Conservation (phyloP, 1,140 invertebrate genomes). For the Dreissena rostriformis region DNA sequence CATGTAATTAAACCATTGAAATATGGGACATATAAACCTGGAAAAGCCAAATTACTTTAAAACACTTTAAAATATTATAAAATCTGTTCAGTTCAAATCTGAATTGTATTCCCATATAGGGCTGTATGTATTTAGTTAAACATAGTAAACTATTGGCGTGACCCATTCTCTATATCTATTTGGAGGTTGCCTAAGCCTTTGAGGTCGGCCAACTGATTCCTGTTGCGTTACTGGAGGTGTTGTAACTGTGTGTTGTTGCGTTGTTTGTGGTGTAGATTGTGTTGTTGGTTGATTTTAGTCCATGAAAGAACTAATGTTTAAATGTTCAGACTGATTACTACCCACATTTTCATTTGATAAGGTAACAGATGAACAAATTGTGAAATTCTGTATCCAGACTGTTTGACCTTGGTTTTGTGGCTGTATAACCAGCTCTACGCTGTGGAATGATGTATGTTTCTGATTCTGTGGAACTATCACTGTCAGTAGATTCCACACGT, state of each 20-base stretch:
- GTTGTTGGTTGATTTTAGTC: too few species aligned
- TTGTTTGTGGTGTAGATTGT: too few species aligned
- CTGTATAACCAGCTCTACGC: not conserved
- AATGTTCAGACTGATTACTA: slow-evolving; percentile 4
- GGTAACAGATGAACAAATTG: not conserved
- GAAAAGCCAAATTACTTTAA: too few species aligned
- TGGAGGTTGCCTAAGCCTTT: not conserved
- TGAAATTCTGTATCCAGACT: not conserved
- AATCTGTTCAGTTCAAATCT: too few species aligned
- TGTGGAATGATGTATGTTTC: not conserved
- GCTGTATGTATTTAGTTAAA: too few species aligned
- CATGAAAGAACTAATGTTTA: slow-evolving; percentile 3
- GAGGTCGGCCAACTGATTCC: not conserved
- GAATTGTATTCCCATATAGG: too few species aligned
- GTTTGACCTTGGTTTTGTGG: not conserved
- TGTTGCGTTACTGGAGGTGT: not conserved
- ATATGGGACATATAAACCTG: too few species aligned
- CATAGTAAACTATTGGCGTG: not conserved
- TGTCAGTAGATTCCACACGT: not conserved
- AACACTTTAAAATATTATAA: too few species aligned
- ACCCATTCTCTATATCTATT: slow-evolving; percentile 8
- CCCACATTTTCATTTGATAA: not conserved
- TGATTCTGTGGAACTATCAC: not conserved
- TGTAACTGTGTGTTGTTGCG: not conserved
- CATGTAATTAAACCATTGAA: too few species aligned